phyloP scores from a whole-genome alignment of 2,888 invertebrate species.

The Scaptomyza tumidula region DNA sequence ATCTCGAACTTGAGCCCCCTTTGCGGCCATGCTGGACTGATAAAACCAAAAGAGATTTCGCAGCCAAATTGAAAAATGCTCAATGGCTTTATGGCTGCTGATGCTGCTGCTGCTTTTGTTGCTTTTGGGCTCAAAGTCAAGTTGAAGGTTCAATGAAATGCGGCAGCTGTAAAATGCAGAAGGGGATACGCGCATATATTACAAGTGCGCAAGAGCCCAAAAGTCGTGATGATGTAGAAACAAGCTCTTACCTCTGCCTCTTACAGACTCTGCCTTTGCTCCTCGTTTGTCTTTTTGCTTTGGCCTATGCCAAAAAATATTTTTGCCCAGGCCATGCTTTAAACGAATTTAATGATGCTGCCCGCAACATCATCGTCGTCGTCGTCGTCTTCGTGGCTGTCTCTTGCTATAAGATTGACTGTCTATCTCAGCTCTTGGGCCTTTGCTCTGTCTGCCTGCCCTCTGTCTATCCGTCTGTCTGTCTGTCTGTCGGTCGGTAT shows the following conservation, averaged over 20 bases:
- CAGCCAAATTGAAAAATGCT: slow-evolving; percentile 70
- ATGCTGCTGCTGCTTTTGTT: slow-evolving; percentile 17
- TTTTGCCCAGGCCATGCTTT: slow-evolving; percentile 55
- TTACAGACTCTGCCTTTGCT: slow-evolving; percentile 10
- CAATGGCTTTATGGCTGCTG: slow-evolving; percentile 47
- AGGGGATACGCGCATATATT: slow-evolving; percentile 68
- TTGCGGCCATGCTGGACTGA: slow-evolving; percentile 44
- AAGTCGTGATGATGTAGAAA: slow-evolving; percentile 75
- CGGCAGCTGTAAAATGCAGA: slow-evolving; percentile 61
- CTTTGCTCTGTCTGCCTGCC: slow-evolving; percentile 20
- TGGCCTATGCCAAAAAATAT: slow-evolving; percentile 70
- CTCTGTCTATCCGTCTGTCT: slow-evolving; percentile 26
- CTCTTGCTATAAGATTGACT: slow-evolving; percentile 75
- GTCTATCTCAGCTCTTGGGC: slow-evolving; percentile 66
- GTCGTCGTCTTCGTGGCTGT: slow-evolving; percentile 59
- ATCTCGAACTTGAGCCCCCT: slow-evolving; percentile 76
- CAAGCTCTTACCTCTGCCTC: slow-evolving; percentile 14
- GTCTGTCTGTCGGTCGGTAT: slow-evolving; percentile 28
- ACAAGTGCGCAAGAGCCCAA: slow-evolving; percentile 55
- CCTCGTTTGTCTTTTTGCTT: slow-evolving; percentile 15
- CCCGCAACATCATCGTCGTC: slow-evolving; percentile 53
- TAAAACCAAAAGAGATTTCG: slow-evolving; percentile 39
- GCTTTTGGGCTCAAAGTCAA: slow-evolving; percentile 74
- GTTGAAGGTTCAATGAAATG: slow-evolving; percentile 82
- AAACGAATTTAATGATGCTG: slow-evolving; percentile 79